phyloP scores from a whole-genome alignment of 1,140 invertebrate species.

The Pogonus chalceus region DNA sequence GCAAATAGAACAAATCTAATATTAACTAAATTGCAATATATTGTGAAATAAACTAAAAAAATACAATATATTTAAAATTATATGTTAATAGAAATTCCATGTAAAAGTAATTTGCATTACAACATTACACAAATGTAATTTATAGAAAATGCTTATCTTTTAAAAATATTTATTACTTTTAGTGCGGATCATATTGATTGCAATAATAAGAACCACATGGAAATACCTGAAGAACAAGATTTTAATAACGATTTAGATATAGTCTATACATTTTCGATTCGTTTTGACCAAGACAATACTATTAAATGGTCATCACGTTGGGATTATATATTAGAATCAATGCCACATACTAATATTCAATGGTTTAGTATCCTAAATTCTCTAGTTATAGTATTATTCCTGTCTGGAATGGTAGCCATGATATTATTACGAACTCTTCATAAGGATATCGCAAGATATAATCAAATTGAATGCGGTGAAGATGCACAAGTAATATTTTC shows the following conservation, averaged over 20 bases:
- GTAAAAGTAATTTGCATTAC: too few relatives aligned
- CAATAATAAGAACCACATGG: conserved; percentile 21
- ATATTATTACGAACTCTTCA: conserved; percentile 94
- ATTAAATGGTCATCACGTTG: conserved; percentile 98
- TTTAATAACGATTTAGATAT: conserved; percentile 52
- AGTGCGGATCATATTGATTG: conserved; percentile 1
- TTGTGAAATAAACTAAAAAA: too few relatives aligned
- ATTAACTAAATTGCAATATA: too few relatives aligned
- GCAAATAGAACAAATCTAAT: too few relatives aligned
- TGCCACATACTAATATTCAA: conserved; percentile 97
- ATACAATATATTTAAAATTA: too few relatives aligned
- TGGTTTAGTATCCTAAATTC: conserved; percentile 96
- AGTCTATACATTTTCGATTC: conserved; percentile 80
- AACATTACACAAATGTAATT: too few relatives aligned
- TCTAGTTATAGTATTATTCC: conserved; percentile 76
- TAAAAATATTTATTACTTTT: not conserved
- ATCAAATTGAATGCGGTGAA: conserved; percentile 92
- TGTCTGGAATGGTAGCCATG: conserved; percentile 99
- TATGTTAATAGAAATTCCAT: too few relatives aligned
- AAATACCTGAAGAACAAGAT: conserved; percentile 41
- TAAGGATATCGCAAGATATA: conserved; percentile 97
- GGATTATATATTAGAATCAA: conserved; percentile 98
- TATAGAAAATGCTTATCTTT: not conserved
- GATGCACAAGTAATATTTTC: conserved; percentile 78
- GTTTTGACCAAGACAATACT: conserved; percentile 67